Percentiles rank a stretch among this genome's conserved stretches.
Conservation (phyloP, 2,113 vertebrate species). For the Anser cygnoides region DNA sequence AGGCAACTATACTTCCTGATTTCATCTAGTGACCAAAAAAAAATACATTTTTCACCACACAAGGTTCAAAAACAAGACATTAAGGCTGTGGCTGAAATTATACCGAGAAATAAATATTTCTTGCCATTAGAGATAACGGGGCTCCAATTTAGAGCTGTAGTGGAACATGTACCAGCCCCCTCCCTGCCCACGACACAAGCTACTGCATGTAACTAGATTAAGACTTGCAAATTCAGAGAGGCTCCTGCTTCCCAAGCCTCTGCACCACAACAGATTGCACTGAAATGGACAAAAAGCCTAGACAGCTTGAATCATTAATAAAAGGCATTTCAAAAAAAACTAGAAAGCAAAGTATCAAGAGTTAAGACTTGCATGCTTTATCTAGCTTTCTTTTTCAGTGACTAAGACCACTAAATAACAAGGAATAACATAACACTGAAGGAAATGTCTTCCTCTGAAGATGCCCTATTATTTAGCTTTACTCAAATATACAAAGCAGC, state of each 20-base stretch:
- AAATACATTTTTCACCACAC: background rate
- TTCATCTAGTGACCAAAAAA: background rate
- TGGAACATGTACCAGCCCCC: background rate
- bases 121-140: background rate
- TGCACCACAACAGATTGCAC: background rate
- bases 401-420: background rate
- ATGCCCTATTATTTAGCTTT: background rate
- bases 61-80: background rate
- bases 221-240: background rate
- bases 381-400: background rate
- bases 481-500: background rate
- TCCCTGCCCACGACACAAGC: background rate
- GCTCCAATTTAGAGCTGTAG: background rate
- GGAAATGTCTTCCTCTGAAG: background rate
- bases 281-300: background rate
- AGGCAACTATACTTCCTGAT: background rate
- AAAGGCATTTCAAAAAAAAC: background rate
- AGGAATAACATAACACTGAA: background rate
- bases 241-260: background rate
- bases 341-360: background rate
- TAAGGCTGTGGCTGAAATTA: background rate
- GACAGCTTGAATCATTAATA: background rate
- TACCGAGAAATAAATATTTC: background rate
- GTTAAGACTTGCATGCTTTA: background rate
- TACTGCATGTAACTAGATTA: background rate